Conservation (phyloP, 2,113 vertebrate genomes). For the Crotophaga sulcirostris region DNA sequence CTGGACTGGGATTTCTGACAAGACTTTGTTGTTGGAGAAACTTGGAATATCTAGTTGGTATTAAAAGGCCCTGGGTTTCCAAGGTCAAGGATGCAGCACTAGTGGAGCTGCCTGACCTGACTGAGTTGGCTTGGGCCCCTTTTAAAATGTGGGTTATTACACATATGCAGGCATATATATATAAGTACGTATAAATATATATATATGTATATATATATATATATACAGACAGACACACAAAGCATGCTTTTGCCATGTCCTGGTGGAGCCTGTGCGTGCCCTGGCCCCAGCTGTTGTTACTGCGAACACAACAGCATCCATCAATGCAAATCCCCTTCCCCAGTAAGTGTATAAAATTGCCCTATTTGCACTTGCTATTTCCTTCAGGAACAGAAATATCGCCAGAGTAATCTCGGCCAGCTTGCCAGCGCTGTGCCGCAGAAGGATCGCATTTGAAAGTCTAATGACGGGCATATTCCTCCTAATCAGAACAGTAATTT, state of each 20-base stretch:
- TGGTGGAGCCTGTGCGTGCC: fast-evolving
- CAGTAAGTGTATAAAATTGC: background rate
- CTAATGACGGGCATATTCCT: background rate
- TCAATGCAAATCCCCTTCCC: background rate
- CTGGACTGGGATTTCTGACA: background rate
- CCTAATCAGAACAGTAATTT: constrained; percentile 25
- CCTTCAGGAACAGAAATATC: constrained; percentile 31
- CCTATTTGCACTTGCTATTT: background rate
- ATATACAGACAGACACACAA: too few species aligned
- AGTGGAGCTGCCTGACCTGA: background rate
- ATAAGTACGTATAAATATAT: fast-evolving
- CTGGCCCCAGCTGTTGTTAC: background rate
- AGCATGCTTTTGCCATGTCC: background rate
- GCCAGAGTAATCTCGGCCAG: background rate
- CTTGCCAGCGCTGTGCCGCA: background rate
- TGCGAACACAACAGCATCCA: background rate
- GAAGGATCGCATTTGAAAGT: constrained; percentile 17
- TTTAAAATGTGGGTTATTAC: background rate
- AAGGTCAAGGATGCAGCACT: background rate
- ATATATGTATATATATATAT: fast-evolving
- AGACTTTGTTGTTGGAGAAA: background rate
- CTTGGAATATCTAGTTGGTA: background rate
- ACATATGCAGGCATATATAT: background rate
- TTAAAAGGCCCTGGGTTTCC: background rate
- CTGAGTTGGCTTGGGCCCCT: background rate